Evolutionary conservation across 1,140 invertebrate species (phyloP), one percentile per base, ranked within the genome.

Genomic region (Aphidius ervi): DNA sequence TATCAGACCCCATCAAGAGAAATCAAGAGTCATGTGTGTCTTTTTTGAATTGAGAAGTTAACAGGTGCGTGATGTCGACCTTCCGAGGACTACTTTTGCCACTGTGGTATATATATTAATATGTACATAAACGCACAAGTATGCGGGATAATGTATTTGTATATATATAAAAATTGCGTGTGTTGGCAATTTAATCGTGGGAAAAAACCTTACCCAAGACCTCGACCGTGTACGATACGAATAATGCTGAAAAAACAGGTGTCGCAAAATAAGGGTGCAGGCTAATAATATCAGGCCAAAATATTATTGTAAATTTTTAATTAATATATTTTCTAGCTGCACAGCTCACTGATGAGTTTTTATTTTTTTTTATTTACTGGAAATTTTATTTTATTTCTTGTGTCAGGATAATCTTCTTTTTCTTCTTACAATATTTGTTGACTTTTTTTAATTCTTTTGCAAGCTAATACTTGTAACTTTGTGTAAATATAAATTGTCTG

Each of bases 131-230:
- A 16, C 16, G 16, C 16, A 16, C 16, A 7, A 48, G 46, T 5
- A 7, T 20, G 23, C 7, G 23, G 46, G 46, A 48, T 20, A 16
- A 16, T 16, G 16, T 16, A 16, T 16, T 16, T 16, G 16, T 16
- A 47, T 57, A n/a, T 57, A n/a, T 50, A 52, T 7, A 37, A 9
- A 39, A 52, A 52, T n/a, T 23, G 49, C 37, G 50, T 52, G 59
- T 61, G 57, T 47, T 41, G 23, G 8, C 40, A 52, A 61, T 69
- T 73, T 70, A 69, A 71, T 70, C 68, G 69, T 73, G 68, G 67
- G 71, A 70, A 72, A 68, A 67, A 61, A 57, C 46, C 45, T 48
- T 48, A 37, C 56, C 37, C 59, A 50, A 55, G 61, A n/a, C 5
- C 52, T 54, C 42, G 7, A 43, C 42, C 42, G 2, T 10, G 23